phyloP scores from a whole-genome alignment of 2,888 invertebrate species.

The Frankliniella intonsa region DNA sequence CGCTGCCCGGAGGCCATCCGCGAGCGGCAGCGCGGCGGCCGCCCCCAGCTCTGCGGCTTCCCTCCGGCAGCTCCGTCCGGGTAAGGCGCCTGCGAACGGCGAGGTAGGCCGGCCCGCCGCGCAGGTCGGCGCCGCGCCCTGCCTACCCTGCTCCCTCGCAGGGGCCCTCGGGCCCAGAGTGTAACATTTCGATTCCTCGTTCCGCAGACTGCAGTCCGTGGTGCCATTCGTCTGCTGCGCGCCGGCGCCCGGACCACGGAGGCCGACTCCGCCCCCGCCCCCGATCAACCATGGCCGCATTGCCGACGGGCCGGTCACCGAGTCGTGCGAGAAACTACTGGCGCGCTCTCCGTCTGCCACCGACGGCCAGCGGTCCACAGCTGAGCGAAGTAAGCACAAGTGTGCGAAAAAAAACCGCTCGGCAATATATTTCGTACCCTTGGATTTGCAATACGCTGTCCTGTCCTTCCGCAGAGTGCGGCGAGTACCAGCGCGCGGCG shows the following conservation, averaged over 20 bases:
- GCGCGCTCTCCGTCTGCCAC: not conserved
- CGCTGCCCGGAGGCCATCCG: not conserved
- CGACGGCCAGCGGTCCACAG: not conserved
- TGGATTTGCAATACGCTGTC: not conserved
- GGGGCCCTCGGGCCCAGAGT: not conserved
- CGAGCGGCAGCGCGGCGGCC: not conserved
- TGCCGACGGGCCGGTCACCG: not conserved
- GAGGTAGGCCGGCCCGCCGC: not conserved
- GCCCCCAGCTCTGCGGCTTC: constrained; percentile 2
- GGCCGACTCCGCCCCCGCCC: not conserved
- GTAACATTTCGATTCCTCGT: not conserved
- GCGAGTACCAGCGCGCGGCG: not conserved
- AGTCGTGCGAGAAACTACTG: not conserved
- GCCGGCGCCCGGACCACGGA: not conserved
- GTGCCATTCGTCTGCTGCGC: not conserved
- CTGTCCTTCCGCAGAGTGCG: not conserved
- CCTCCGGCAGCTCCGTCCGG: not conserved
- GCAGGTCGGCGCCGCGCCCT: not conserved
- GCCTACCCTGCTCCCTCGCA: not conserved
- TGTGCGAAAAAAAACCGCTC: not conserved
- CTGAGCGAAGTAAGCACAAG: not conserved
- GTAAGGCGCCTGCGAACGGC: not conserved
- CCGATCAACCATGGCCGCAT: not conserved
- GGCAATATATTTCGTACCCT: too few relatives aligned
- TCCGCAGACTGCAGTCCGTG: not conserved